Evolutionary conservation across 1,140 invertebrate species (phyloP), one percentile per base, ranked within the genome.

Genomic region (Psilanteris sp.): DNA sequence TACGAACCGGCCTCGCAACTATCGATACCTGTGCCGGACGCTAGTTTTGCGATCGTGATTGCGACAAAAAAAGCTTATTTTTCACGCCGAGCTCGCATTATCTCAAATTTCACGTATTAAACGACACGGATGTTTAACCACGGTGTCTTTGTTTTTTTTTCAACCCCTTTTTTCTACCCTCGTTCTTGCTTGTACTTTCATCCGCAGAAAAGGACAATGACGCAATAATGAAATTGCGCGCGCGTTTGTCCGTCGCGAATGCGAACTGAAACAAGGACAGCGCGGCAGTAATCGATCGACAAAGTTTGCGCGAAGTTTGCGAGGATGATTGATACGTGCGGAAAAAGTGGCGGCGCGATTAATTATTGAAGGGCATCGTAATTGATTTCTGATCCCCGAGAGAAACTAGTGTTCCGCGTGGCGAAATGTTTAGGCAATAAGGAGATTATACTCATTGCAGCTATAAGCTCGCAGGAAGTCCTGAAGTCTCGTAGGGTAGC

Each of bases 391-490:
- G 48, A 62, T 71, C 22, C n/a, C 29, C 1, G 4, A 1, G 15
- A 29, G 41, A 43, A 70, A 14, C 9, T 34, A 0, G 14, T 57
- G 41, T 57, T 64, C 46, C 20, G 41, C 48, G 26, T 71, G 66
- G 71, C 83, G 74, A 83, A 86, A 87, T 82, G 85, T 88, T 86
- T 82, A 85, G 83, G 77, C 24, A 57, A 41, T 78, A 81, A 83
- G 84, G 82, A 72, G 71, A 75, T 82, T 78, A 77, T 57, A 72
- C 78, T 79, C 71, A 62, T 77, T 68, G 67, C 62, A 81, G 75
- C 81, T 80, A 86, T 80, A 82, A 84, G 78, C 81, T 82, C 79
- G 67, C 81, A 84, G 85, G 86, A 87, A 85, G 83, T 85, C 72
- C 77, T 85, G 81, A 82, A 86, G 84, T 85, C 81, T 87, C 27